These are phyloP conservation scores for Achlya flavicornis DNA, from an alignment of 2,888 invertebrate genomes.

Conservation along the genomic window DNA sequence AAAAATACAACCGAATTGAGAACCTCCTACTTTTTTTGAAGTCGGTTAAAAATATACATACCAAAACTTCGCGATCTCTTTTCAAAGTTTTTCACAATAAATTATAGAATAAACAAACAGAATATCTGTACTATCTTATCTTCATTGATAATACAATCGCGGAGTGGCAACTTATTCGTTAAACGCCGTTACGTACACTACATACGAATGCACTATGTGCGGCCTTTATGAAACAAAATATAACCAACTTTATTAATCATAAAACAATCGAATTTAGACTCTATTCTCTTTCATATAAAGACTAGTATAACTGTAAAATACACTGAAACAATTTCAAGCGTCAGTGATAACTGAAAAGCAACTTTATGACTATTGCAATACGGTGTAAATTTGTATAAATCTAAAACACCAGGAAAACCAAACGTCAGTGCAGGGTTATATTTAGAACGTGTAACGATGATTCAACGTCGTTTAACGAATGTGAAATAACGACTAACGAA, in stretches of 20 bases:
- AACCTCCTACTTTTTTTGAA: too few species aligned
- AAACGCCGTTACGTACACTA: slow-evolving; percentile 6
- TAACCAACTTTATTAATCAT: not conserved
- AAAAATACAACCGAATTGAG: too few species aligned
- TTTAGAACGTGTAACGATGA: slow-evolving; percentile 12
- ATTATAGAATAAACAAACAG: not conserved
- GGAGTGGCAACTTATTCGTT: not conserved
- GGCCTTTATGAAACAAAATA: not conserved
- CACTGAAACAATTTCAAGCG: not conserved
- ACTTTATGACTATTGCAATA: not conserved
- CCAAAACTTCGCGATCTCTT: not conserved
- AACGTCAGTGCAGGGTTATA: slow-evolving; percentile 8
- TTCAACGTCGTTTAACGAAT: slow-evolving; percentile 15
- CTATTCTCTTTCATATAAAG: not conserved
- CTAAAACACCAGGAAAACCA: not conserved
- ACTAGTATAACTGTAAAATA: not conserved
- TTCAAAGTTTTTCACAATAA: not conserved
- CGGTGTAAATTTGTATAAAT: not conserved
- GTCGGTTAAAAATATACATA: too few species aligned
- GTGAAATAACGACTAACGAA: slow-evolving; percentile 15
- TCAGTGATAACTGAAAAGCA: not conserved
- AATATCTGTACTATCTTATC: not conserved
- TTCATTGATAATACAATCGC: not conserved
- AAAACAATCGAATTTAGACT: not conserved
- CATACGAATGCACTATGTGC: not conserved